These are phyloP conservation scores for Sakesphorus luctuosus DNA, from an alignment of 2,113 vertebrate genomes.

Conservation along the genomic window DNA sequence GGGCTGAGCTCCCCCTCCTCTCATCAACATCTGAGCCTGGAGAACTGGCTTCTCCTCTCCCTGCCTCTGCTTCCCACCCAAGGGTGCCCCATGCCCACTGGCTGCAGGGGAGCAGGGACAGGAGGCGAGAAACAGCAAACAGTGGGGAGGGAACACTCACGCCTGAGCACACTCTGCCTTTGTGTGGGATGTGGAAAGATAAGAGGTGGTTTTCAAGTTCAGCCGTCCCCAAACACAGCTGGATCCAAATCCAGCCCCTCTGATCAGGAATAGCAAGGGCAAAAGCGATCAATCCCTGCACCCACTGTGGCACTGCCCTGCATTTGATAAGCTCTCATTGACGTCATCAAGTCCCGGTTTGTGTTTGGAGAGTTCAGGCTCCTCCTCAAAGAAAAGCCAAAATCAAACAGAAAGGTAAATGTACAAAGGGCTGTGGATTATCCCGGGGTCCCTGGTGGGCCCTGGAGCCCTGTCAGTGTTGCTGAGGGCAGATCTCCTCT, in stretches of 20 bases:
- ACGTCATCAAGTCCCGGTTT: not conserved
- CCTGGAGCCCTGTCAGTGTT: not conserved
- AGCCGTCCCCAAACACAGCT: not conserved
- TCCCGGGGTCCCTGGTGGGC: not conserved
- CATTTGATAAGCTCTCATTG: not conserved
- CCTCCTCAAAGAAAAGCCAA: not conserved
- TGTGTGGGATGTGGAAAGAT: not conserved
- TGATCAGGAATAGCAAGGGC: not conserved
- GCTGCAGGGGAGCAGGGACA: not conserved
- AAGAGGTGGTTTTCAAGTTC: not conserved
- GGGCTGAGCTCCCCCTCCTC: not conserved
- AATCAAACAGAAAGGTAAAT: not conserved
- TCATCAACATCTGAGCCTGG: not conserved
- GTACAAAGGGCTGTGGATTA: not conserved
- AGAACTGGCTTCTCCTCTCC: not conserved
- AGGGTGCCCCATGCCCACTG: fast-evolving
- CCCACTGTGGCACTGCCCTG: fast-evolving
- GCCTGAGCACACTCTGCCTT: not conserved
- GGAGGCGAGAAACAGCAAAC: not conserved
- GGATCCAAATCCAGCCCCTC: not conserved
- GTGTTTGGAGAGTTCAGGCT: not conserved
- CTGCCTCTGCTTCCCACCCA: not conserved
- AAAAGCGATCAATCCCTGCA: not conserved
- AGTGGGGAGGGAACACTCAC: fast-evolving
- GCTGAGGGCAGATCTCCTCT: not conserved